These are phyloP conservation scores for Xestobium rufovillosum DNA, from an alignment of 2,888 invertebrate genomes.

Conservation along the genomic window DNA sequence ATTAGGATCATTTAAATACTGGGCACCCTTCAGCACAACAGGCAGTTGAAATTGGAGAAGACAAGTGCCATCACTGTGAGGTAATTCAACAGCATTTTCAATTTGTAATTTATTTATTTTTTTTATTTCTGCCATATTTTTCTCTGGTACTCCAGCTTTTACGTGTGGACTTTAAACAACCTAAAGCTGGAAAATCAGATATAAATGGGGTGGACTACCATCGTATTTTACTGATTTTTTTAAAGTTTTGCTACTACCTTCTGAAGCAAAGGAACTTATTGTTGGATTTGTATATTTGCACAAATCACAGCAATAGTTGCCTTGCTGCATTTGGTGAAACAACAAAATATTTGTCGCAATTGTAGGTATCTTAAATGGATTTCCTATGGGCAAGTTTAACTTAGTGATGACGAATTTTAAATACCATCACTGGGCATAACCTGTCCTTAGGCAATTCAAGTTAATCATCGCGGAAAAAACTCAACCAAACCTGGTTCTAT, in stretches of 20 bases:
- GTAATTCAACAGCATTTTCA: too few relatives aligned
- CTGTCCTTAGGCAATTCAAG: conserved; percentile 21
- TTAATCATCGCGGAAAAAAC: conserved; percentile 6
- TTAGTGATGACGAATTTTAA: conserved; percentile 5
- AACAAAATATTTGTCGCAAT: background rate
- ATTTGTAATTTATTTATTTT: too few relatives aligned
- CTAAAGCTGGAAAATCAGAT: conserved; percentile 44
- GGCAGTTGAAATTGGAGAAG: too few relatives aligned
- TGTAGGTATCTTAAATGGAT: too few relatives aligned
- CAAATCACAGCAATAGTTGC: conserved; percentile 44
- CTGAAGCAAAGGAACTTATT: conserved; percentile 40
- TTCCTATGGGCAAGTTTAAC: conserved; percentile 1
- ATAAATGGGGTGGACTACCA: conserved; percentile 26
- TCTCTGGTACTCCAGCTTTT: conserved; percentile 56
- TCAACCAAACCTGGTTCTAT: conserved; percentile 12
- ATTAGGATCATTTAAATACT: too few relatives aligned
- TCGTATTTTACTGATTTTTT: conserved; percentile 2
- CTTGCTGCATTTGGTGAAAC: conserved; percentile 23
- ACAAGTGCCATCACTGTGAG: too few relatives aligned
- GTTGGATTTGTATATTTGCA: conserved; percentile 36
- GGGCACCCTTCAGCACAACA: too few relatives aligned
- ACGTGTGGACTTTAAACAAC: conserved; percentile 30
- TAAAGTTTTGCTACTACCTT: conserved; percentile 32
- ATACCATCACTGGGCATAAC: conserved; percentile 37
- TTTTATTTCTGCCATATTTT: conserved; percentile 35